Base-by-base conservation (phyloP, 2,888 invertebrate species). In the Alloplasta piceator region DNA sequence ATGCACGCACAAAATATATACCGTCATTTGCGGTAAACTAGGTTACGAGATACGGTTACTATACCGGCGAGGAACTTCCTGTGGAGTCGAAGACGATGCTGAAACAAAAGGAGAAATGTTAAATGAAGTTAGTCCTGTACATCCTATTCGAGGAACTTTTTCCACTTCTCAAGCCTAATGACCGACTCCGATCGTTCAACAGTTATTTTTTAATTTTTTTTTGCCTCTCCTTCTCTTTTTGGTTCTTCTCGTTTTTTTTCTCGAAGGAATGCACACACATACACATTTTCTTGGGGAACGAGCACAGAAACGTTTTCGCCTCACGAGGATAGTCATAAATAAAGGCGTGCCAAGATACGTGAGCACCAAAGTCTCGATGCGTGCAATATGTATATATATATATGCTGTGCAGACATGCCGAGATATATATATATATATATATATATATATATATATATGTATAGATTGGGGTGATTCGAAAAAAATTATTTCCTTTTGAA, bases 331-430 rank as follows among this genome's bases (percentile, higher is more conserved):
- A 68, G 64, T 77, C 73, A 77, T 81, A 77, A 77, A 81, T 77
- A 81, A 73, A 81, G 80, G 80, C 80, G 77, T 60, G 80, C 77
- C 80, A 73, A 73, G 80, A 77, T 81, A 70, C 39, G 66, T 39
- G 48, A 48, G 48, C 4, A n/a, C 9, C 58, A 38, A 12, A 43
- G 60, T 36, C 67, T 60, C 71, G 55, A 80, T 80, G 75, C 61
- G 67, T 67, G 80, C 48, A 56, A 56, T 77, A 73, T 39, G n/a
- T 36, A 46, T 16, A 60, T 16, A 16, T 43, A 36, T 43, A 41
- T 56, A 58, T 26, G 12, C 43, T 38, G 46, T 39, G 71, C 50
- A n/a, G 6, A 50, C 50, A 41, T 14, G 41, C 39, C n/a, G 16
- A 48, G 48, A 3, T 10, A 9, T 10, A n/a, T 48, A 48, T n/a